phyloP scores from a whole-genome alignment of 2,888 invertebrate genomes.

The Stenichneumon culpator region DNA sequence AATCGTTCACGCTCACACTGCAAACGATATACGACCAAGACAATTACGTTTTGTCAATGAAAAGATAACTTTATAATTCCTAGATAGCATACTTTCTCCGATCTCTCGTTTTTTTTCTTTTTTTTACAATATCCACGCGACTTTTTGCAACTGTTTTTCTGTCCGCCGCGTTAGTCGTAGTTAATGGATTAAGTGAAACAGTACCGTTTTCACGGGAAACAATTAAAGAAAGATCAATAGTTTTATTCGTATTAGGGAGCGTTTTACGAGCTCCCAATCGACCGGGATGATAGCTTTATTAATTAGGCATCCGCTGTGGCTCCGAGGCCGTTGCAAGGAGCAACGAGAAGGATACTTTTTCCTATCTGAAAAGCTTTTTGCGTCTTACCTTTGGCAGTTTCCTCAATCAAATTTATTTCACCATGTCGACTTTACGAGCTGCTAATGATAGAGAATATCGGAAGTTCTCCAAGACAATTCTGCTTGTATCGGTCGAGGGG shows the following conservation, averaged over 20 bases:
- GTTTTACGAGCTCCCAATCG: slow-evolving; percentile 65
- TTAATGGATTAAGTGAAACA: slow-evolving; percentile 50
- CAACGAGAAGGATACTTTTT: slow-evolving; percentile 40
- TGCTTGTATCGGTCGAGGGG: slow-evolving; percentile 79
- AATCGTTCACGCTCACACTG: not conserved
- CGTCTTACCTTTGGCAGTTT: slow-evolving; percentile 40
- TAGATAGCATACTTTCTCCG: slow-evolving; percentile 5
- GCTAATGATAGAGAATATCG: slow-evolving; percentile 13
- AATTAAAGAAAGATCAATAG: slow-evolving; percentile 59
- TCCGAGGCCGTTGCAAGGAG: slow-evolving; percentile 63
- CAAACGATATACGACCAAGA: slow-evolving; percentile 37
- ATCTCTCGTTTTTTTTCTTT: not conserved
- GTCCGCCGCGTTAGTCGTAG: slow-evolving; percentile 40
- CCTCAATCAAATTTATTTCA: slow-evolving; percentile 40
- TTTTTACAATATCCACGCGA: slow-evolving; percentile 18
- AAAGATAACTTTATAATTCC: not conserved
- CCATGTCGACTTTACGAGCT: not conserved
- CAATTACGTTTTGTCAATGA: slow-evolving; percentile 15
- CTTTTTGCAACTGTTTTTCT: slow-evolving; percentile 33
- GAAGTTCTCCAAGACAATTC: slow-evolving; percentile 66
- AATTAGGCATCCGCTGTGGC: slow-evolving; percentile 72
- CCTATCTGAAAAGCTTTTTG: slow-evolving; percentile 16
- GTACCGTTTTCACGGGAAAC: slow-evolving; percentile 26
- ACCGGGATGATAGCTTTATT: slow-evolving; percentile 73
- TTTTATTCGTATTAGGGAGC: slow-evolving; percentile 67